Conservation (phyloP, 1,140 invertebrate species). For the Solenopsis invicta region DNA sequence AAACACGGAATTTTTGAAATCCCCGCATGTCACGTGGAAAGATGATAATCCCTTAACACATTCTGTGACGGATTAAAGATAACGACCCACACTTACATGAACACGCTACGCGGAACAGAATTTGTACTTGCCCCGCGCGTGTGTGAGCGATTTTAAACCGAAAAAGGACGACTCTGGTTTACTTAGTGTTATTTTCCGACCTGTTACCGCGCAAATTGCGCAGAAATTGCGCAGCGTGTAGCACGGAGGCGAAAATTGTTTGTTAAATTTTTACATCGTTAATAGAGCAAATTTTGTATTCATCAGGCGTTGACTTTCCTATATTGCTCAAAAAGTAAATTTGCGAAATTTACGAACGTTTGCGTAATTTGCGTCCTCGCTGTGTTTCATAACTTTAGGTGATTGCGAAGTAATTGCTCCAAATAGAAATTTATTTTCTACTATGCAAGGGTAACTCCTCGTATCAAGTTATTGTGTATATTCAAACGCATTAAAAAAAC, state of each 20-base stretch:
- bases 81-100: neutral
- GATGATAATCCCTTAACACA: neutral
- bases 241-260: neutral
- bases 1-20: slow-evolving; percentile 24
- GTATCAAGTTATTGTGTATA: neutral
- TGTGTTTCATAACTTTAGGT: slow-evolving; percentile 9
- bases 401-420: neutral
- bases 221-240: neutral
- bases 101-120: neutral
- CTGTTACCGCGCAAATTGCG: neutral
- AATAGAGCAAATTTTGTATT: neutral
- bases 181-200: neutral
- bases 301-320: neutral
- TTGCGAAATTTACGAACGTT: slow-evolving; percentile 42
- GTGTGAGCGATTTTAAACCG: neutral
- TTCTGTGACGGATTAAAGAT: slow-evolving; percentile 7
- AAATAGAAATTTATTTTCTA: neutral
- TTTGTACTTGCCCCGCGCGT: neutral
- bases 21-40: neutral
- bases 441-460: neutral
- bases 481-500: neutral
- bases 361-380: neutral
- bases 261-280: neutral
- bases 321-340: slow-evolving; percentile 3
- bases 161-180: neutral